Evolutionary conservation across 2,113 vertebrate genomes (phyloP).

Genomic region (Panurus biarmicus): DNA sequence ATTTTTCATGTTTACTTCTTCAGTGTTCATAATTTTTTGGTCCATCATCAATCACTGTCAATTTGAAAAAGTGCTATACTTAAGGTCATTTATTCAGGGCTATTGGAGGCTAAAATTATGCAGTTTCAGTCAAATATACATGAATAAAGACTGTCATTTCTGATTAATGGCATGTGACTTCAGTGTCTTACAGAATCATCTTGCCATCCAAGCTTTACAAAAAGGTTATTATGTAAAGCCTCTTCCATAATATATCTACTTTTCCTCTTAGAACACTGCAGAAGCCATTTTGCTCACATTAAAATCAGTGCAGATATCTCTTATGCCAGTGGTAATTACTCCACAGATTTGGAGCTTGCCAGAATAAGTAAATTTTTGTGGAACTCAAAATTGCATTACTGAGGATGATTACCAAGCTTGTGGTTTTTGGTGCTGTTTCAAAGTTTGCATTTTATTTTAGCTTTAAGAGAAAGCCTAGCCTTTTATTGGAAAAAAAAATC

Average conservation of each 20-base stretch:
- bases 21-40: slow-evolving; percentile 81
- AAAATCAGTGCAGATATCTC: slow-evolving; percentile 4
- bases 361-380: slow-evolving; percentile 32
- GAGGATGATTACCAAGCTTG: slow-evolving; percentile 11
- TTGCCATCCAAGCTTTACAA: slow-evolving; percentile 74
- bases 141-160: slow-evolving; percentile 85
- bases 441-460: slow-evolving; percentile 18
- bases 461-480: slow-evolving; percentile 29
- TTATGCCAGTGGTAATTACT: slow-evolving; percentile 32
- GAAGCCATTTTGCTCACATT: slow-evolving; percentile 39
- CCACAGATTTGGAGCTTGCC: neutral
- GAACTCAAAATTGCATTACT: slow-evolving; percentile 33
- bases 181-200: slow-evolving; percentile 73
- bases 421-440: slow-evolving; percentile 19
- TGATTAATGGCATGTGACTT: slow-evolving; percentile 87
- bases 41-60: slow-evolving; percentile 90
- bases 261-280: slow-evolving; percentile 45
- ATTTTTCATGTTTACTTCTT: slow-evolving; percentile 84
- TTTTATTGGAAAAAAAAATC: slow-evolving; percentile 31
- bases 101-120: slow-evolving; percentile 88
- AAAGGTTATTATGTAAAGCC: slow-evolving; percentile 76
- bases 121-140: slow-evolving; percentile 84
- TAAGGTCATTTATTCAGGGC: slow-evolving; percentile 89
- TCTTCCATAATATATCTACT: slow-evolving; percentile 63
- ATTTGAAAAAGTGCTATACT: slow-evolving; percentile 85